These are phyloP conservation scores for Rafetus swinhoei DNA, from an alignment of 2,113 vertebrate species.

Conservation along the genomic window DNA sequence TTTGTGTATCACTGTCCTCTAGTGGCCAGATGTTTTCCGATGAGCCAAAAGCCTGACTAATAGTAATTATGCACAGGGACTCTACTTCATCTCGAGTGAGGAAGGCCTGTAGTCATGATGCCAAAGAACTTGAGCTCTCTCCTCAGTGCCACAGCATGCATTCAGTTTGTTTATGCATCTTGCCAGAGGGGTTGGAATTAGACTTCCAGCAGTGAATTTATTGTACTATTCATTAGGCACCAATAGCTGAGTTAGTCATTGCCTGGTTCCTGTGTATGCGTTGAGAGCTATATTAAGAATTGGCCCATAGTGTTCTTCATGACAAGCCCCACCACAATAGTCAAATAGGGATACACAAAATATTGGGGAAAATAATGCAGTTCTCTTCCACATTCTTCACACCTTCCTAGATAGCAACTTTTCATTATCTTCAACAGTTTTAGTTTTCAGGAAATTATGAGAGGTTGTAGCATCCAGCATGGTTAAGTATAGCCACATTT, in stretches of 20 bases:
- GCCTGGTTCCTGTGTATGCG: too few relatives aligned
- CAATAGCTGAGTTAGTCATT: background rate
- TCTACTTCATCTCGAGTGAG: background rate
- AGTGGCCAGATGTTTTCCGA: conserved; percentile 46
- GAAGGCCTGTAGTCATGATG: background rate
- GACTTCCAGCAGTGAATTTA: background rate
- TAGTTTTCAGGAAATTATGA: background rate
- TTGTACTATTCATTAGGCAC: rapidly evolving
- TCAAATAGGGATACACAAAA: background rate
- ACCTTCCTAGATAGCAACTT: background rate
- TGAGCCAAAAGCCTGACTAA: background rate
- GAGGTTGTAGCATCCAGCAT: background rate
- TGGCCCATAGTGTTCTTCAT: background rate
- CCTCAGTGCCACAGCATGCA: background rate
- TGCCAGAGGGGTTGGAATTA: background rate
- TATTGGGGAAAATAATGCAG: background rate
- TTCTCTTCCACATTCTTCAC: background rate
- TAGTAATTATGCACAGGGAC: background rate
- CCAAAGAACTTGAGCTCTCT: background rate
- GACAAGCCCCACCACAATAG: background rate
- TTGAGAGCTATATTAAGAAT: background rate
- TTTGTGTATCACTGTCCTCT: conserved; percentile 63
- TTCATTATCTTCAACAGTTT: background rate
- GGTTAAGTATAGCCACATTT: background rate
- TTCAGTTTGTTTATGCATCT: background rate